Evolutionary conservation across 2,113 vertebrate species (phyloP), one percentile per base, ranked within the genome.

Genomic region (Platanista minor): DNA sequence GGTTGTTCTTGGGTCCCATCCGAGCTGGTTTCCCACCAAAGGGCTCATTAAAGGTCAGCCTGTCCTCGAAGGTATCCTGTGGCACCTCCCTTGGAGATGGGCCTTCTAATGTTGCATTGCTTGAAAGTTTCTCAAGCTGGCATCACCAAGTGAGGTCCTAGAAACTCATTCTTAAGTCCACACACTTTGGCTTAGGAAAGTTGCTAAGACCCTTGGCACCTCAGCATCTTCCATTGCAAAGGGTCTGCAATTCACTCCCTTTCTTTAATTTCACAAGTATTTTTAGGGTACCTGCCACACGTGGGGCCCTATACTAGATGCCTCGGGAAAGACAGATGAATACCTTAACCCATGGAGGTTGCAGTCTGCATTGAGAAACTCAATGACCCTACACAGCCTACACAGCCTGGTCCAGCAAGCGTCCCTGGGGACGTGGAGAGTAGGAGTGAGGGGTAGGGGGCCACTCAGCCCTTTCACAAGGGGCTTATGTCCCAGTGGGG

Each of bases 51-150:
- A 67, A 92, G n/a, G 57, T 46, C 87, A 95, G 41, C 29, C 15
- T 92, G 43, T 92, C 31, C 43, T 87, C 69, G 54, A 92, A 95
- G 83, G 36, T 87, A 36, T 14, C 41, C 41, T 18, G 1, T 43
- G 54, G 27, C 33, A 8, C 5, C 14, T 92, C 84, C 41, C 36
- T 43, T 49, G 64, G 69, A 46, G 59, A 91, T 54, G 46, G 62
- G 11, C n/a, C 31, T 49, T 88, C 77, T 94, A 84, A 83, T 20
- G 36, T 43, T 31, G 5, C 62, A 20, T 74, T 54, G 5, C 8
- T 57, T 57, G 41, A 93, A 94, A 61, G n/a, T 88, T 88, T 93
- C 49, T 62, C 90, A 88, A 82, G 39, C 43, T 52, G n/a, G 80
- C 13, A 72, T 20, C 41, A 29, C 62, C 62, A 88, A 75, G 23